Percentiles rank a stretch among this genome's conserved stretches.
Conservation (phyloP, 92 coral and sea anemone genomes). For the Phenganax stokvisi region DNA sequence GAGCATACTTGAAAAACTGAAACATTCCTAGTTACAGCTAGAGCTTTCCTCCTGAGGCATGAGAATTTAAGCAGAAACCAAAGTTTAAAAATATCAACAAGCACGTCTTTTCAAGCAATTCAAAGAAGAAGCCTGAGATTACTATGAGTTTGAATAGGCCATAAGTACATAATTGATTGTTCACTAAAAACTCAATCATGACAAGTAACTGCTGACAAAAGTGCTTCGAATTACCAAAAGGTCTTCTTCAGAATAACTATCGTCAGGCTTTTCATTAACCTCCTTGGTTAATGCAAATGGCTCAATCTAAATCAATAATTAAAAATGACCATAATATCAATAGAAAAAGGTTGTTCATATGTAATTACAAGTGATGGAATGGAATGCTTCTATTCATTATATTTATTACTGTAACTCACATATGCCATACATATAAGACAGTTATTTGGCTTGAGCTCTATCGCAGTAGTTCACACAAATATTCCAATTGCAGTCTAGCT, state of each 20-base stretch:
- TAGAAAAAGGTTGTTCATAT: background rate
- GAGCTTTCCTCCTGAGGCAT: too few species aligned
- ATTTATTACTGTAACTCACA: background rate
- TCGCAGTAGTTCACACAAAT: too few species aligned
- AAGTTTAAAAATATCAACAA: too few species aligned
- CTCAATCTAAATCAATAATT: conserved; percentile 44
- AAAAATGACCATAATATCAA: too few species aligned
- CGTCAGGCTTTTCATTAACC: conserved; percentile 7
- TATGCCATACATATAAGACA: background rate
- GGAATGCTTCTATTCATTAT: background rate
- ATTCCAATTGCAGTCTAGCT: too few species aligned
- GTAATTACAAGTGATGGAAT: background rate
- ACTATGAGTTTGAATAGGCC: background rate
- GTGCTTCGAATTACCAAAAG: conserved; percentile 42
- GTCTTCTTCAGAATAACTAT: conserved; percentile 38
- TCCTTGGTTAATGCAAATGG: conserved; percentile 48
- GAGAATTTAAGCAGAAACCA: too few species aligned
- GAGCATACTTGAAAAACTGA: too few species aligned
- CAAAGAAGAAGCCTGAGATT: background rate
- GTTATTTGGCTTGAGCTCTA: too few species aligned
- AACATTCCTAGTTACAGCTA: too few species aligned
- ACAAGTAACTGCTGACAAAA: too few species aligned
- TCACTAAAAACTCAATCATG: too few species aligned
- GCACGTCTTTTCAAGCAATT: too few species aligned
- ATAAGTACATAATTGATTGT: background rate